Percentiles rank a stretch among this genome's conserved stretches.
Conservation (phyloP, 2,888 invertebrate species). For the Eucriotettix oculatus region DNA sequence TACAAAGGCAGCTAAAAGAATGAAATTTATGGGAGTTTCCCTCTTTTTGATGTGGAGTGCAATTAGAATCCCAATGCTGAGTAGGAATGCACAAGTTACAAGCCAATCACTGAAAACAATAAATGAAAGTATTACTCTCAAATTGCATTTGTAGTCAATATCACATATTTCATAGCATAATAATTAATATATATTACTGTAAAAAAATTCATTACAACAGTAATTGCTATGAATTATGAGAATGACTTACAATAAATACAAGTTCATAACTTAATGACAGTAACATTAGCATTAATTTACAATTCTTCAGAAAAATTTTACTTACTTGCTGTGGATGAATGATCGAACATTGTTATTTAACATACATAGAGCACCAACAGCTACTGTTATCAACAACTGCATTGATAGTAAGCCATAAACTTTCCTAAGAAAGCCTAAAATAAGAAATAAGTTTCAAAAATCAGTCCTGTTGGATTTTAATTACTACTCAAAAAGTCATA, state of each 20-base stretch:
- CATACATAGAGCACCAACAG: constrained; percentile 44
- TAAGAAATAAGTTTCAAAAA: not conserved
- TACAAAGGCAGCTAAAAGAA: constrained; percentile 63
- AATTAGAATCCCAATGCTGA: constrained; percentile 47
- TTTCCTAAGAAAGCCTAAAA: constrained; percentile 57
- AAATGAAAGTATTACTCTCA: not conserved
- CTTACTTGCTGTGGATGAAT: constrained; percentile 50
- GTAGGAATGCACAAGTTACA: constrained; percentile 41
- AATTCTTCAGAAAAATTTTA: constrained; percentile 5
- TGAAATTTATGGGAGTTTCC: constrained; percentile 64
- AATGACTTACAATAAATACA: too few relatives aligned
- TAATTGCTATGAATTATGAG: too few relatives aligned
- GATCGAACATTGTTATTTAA: constrained; percentile 40
- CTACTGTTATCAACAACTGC: constrained; percentile 56
- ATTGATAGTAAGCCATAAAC: constrained; percentile 67
- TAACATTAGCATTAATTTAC: not conserved
- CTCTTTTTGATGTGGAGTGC: constrained; percentile 55
- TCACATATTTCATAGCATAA: too few relatives aligned
- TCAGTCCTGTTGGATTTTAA: not conserved
- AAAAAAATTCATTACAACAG: too few relatives aligned
- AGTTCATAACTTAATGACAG: too few relatives aligned
- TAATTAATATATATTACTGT: too few relatives aligned
- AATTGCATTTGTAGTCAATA: not conserved
- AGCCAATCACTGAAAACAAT: constrained; percentile 46
- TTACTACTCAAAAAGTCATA: too few relatives aligned